Percentiles rank a stretch among this genome's conserved stretches.
phyloP scores from a whole-genome alignment of 1,140 invertebrate genomes.

The Sycophila sp. region DNA sequence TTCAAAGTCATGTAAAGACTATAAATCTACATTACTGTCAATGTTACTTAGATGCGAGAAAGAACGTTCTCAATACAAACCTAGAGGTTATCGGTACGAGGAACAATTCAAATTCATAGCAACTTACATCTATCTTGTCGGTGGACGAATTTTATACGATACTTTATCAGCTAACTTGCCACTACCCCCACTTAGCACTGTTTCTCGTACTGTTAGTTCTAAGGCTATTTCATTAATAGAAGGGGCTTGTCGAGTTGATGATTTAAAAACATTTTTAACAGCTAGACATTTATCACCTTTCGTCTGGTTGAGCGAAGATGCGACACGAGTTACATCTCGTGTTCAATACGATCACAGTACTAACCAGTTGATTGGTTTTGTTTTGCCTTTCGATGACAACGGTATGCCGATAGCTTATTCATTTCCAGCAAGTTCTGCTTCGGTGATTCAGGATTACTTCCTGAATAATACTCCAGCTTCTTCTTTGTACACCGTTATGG shows the following conservation, averaged over 20 bases:
- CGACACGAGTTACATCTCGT: conserved; percentile 25
- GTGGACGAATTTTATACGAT: neutral
- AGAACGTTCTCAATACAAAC: too few relatives aligned
- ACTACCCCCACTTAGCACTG: neutral
- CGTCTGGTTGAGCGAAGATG: conserved; percentile 39
- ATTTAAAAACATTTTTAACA: conserved; percentile 28
- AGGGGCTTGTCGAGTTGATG: too few relatives aligned
- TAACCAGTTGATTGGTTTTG: conserved; percentile 27
- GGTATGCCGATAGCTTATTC: conserved; percentile 21
- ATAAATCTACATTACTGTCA: too few relatives aligned
- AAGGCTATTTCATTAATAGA: too few relatives aligned
- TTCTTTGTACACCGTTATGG: conserved; percentile 12
- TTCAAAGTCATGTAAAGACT: too few relatives aligned
- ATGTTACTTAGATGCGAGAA: too few relatives aligned
- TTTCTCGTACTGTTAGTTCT: too few relatives aligned
- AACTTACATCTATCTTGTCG: neutral
- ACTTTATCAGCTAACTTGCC: neutral
- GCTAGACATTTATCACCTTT: conserved; percentile 19
- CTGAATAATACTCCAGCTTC: neutral
- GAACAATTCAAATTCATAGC: neutral
- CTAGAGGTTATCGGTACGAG: neutral
- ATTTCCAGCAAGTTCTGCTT: conserved; percentile 14
- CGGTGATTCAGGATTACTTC: conserved; percentile 13
- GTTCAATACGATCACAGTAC: conserved; percentile 30
- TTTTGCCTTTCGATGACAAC: conserved; percentile 7